Conservation (phyloP, 2,113 vertebrate genomes). For the Sialia sialis region DNA sequence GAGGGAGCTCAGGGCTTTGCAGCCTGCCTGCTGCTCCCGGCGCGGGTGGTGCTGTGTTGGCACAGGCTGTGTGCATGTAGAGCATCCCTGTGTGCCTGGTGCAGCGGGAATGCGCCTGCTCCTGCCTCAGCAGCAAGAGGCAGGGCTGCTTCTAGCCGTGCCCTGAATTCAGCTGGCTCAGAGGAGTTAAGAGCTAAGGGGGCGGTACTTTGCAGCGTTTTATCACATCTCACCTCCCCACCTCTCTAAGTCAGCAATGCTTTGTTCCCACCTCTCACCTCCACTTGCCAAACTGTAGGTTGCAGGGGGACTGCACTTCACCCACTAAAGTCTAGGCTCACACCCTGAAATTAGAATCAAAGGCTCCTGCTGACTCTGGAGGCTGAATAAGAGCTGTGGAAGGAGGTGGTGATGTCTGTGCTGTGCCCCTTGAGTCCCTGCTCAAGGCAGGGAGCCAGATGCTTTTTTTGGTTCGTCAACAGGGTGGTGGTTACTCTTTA, state of each 20-base stretch:
- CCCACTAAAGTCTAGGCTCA: not conserved
- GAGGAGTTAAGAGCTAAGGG: not conserved
- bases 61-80: not conserved
- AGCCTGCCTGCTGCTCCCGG: not conserved
- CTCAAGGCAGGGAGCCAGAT: not conserved
- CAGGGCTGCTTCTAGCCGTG: not conserved
- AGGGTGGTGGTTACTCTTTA: not conserved
- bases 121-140: not conserved
- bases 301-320: not conserved
- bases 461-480: not conserved
- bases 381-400: not conserved
- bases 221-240: not conserved
- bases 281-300: not conserved
- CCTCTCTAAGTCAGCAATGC: not conserved
- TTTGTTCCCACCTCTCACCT: not conserved
- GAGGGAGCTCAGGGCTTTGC: not conserved
- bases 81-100: rapidly evolving
- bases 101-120: not conserved
- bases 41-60: rapidly evolving
- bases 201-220: not conserved
- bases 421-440: not conserved
- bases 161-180: not conserved
- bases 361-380: not conserved
- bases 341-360: not conserved
- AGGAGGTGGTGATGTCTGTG: not conserved